Conservation (phyloP, 2,797 vertebrate species). For the Threskiornis aethiopicus region DNA sequence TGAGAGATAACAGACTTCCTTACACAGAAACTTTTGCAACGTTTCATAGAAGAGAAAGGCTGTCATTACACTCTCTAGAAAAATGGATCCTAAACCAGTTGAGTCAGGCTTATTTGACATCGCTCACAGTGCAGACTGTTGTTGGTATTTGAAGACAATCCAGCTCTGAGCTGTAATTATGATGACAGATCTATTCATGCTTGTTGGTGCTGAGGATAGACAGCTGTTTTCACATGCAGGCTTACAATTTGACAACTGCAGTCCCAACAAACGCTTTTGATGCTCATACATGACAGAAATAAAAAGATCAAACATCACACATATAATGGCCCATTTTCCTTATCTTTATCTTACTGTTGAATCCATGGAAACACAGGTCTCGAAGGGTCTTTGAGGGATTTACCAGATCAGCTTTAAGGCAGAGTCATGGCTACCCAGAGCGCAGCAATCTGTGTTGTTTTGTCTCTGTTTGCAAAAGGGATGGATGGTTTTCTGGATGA, state of each 20-base stretch:
- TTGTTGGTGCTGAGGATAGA: constrained; percentile 60
- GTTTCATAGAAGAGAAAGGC: neutral
- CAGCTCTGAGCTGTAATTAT: constrained; percentile 60
- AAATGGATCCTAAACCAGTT: constrained; percentile 22
- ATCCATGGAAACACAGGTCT: neutral
- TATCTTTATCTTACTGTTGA: neutral
- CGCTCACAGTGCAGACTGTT: constrained; percentile 30
- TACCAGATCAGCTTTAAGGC: neutral
- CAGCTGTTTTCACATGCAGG: constrained; percentile 63
- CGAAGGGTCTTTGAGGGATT: neutral
- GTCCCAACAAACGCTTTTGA: constrained; percentile 46
- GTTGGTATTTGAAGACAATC: constrained; percentile 54
- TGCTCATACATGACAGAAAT: constrained; percentile 39
- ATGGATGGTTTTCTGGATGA: neutral
- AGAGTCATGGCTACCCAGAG: neutral
- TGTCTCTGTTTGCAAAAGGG: neutral
- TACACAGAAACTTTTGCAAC: neutral
- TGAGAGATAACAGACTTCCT: neutral
- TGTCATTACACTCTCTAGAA: neutral
- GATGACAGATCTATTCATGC: constrained; percentile 54
- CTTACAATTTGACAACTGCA: constrained; percentile 51
- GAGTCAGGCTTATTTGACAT: constrained; percentile 55
- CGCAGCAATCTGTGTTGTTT: neutral
- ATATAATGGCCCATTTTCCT: neutral
- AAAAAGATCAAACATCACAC: constrained; percentile 9